Evolutionary conservation across 2,113 vertebrate genomes (phyloP).

Genomic region (Lagopus leucura): DNA sequence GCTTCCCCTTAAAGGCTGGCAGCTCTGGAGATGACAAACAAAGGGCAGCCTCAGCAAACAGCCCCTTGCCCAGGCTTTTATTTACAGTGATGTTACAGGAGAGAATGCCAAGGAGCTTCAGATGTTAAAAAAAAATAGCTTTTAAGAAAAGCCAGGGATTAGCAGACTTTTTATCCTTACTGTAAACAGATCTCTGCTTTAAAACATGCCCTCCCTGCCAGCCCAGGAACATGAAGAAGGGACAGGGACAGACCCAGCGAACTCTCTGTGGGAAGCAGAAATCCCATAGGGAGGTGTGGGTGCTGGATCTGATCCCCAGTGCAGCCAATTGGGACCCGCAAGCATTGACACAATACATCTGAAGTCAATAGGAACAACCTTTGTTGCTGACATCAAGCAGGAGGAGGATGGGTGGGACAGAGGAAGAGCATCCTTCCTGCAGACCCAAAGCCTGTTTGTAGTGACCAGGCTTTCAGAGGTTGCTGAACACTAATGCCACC

Average conservation of each 20-base stretch:
- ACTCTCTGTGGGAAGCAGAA: background rate
- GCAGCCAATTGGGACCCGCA: background rate
- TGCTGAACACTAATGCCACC: background rate
- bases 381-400: background rate
- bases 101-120: background rate
- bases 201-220: background rate
- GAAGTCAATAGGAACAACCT: background rate
- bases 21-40: fast-evolving
- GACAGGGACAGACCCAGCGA: background rate
- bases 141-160: background rate
- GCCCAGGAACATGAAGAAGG: background rate
- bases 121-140: fast-evolving
- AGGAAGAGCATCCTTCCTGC: background rate
- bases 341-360: background rate
- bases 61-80: background rate
- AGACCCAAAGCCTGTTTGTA: background rate
- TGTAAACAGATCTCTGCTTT: background rate
- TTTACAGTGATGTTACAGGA: no score
- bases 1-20: background rate
- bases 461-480: background rate
- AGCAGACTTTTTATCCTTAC: background rate
- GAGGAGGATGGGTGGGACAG: background rate
- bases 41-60: background rate
- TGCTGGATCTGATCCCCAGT: background rate
- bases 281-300: fast-evolving